These are phyloP conservation scores for Agrilus mali DNA, from an alignment of 2,888 invertebrate species.

Conservation along the genomic window DNA sequence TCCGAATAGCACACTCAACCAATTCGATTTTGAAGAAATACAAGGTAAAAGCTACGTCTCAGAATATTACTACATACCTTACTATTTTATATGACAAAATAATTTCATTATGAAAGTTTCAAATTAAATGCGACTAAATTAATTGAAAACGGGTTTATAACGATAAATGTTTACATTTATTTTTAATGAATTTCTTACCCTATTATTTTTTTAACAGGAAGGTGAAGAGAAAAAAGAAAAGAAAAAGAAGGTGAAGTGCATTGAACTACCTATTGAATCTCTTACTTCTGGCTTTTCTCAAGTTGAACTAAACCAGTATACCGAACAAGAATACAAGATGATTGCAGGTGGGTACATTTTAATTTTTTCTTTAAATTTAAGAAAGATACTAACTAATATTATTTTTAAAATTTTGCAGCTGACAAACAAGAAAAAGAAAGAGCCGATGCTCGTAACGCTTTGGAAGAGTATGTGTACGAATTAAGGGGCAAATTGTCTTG, in stretches of 20 bases:
- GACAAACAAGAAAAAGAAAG: constrained; percentile 91
- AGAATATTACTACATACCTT: too few relatives aligned
- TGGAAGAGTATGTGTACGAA: constrained; percentile 98
- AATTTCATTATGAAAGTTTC: too few relatives aligned
- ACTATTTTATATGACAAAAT: too few relatives aligned
- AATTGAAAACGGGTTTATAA: not conserved
- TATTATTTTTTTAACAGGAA: constrained; percentile 27
- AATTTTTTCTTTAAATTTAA: constrained; percentile 1
- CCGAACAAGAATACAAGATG: constrained; percentile 50
- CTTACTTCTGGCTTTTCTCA: constrained; percentile 58
- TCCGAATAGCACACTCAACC: too few relatives aligned
- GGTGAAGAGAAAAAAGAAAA: constrained; percentile 51
- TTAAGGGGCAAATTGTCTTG: constrained; percentile 76
- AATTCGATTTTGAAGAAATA: too few relatives aligned
- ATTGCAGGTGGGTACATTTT: constrained; percentile 27
- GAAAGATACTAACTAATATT: not conserved
- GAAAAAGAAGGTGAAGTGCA: constrained; percentile 64
- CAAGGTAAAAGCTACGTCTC: too few relatives aligned
- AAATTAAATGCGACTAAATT: too few relatives aligned
- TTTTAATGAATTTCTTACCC: constrained; percentile 12
- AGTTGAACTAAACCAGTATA: constrained; percentile 56
- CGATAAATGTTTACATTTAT: constrained; percentile 3
- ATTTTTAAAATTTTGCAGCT: constrained; percentile 47
- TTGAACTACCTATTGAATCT: constrained; percentile 77
- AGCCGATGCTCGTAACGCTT: constrained; percentile 88